These are phyloP conservation scores for Knipowitschia caucasica DNA, from an alignment of 2,797 vertebrate genomes.

Conservation along the genomic window DNA sequence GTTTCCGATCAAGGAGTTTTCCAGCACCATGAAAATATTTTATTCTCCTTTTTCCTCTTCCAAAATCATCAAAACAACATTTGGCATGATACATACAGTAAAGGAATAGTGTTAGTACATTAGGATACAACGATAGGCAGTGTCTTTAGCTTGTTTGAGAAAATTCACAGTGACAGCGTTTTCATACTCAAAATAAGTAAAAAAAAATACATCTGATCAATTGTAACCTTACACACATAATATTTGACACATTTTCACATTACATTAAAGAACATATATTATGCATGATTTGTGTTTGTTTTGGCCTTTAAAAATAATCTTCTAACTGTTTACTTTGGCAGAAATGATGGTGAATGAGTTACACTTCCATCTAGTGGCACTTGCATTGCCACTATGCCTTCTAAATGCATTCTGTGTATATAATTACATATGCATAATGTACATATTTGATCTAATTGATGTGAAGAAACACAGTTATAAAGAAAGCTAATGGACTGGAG, in stretches of 20 bases:
- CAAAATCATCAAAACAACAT: not conserved
- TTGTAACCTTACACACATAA: not conserved
- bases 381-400: too few species aligned
- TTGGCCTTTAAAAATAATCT: too few species aligned
- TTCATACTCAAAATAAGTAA: slow-evolving; percentile 20
- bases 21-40: not conserved
- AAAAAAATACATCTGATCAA: not conserved
- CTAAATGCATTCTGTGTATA: too few species aligned
- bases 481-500: too few species aligned
- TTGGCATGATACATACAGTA: too few species aligned
- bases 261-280: slow-evolving; percentile 3
- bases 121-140: not conserved
- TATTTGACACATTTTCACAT: slow-evolving; percentile 34
- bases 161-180: slow-evolving; percentile 35
- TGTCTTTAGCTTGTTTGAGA: slow-evolving; percentile 11
- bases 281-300: too few species aligned
- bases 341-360: too few species aligned
- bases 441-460: too few species aligned
- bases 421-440: too few species aligned
- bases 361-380: too few species aligned
- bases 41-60: not conserved
- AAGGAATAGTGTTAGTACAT: not conserved
- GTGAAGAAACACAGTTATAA: too few species aligned
- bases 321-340: too few species aligned
- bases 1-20: not conserved